phyloP scores from a whole-genome alignment of 2,888 invertebrate genomes.

The Gari tellinella region DNA sequence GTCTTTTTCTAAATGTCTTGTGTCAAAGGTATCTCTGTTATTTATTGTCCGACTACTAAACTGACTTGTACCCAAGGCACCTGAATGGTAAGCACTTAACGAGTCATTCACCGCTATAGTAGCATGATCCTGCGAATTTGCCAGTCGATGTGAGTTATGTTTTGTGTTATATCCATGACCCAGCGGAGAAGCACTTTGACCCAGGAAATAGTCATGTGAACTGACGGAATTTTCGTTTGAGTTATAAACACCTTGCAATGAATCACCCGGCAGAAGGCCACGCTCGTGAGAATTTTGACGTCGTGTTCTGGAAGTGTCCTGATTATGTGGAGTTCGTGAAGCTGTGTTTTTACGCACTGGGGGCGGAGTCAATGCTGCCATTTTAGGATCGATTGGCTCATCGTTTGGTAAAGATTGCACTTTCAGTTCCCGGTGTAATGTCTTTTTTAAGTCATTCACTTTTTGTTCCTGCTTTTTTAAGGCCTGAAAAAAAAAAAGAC shows the following conservation, averaged over 20 bases:
- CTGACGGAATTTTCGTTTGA: conserved; percentile 32
- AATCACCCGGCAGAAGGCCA: conserved; percentile 33
- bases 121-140: conserved; percentile 33
- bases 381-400: conserved; percentile 62
- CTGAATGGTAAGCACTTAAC: conserved; percentile 11
- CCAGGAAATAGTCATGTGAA: conserved; percentile 45
- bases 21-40: conserved; percentile 38
- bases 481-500: conserved; percentile 69
- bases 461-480: conserved; percentile 94
- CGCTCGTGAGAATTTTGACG: conserved; percentile 34
- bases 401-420: conserved; percentile 84
- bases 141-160: conserved; percentile 10
- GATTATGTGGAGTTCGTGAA: conserved; percentile 20
- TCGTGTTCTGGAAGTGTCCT: conserved; percentile 15
- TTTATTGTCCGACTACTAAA: conserved; percentile 3
- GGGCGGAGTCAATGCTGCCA: conserved; percentile 53
- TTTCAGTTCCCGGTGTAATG: conserved; percentile 93
- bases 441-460: conserved; percentile 95
- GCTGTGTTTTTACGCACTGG: conserved; percentile 49
- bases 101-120: conserved; percentile 47
- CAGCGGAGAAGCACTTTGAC: conserved; percentile 27
- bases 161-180: conserved; percentile 21
- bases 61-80: neutral
- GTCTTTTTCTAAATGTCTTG: conserved; percentile 85
- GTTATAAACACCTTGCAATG: conserved; percentile 26